phyloP scores from a whole-genome alignment of 2,113 vertebrate species.

The Pelobates fuscus region DNA sequence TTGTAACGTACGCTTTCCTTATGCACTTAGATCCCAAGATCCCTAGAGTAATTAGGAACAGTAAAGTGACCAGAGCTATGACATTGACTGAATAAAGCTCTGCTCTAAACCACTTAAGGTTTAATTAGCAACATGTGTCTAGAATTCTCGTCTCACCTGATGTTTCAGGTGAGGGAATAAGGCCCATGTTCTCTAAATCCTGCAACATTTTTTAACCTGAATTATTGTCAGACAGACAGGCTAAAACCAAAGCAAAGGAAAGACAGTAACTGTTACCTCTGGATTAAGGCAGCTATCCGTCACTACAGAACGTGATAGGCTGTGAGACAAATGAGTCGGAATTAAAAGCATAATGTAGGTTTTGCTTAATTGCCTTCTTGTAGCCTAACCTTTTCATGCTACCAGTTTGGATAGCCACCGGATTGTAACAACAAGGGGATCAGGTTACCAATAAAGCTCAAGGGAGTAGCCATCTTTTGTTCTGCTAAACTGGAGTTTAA shows the following conservation, averaged over 20 bases:
- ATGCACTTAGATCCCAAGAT: too few species aligned
- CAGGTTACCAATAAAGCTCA: not conserved
- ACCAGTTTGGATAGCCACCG: not conserved
- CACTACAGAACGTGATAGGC: not conserved
- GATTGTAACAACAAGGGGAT: not conserved
- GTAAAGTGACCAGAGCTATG: not conserved
- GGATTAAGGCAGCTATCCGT: not conserved
- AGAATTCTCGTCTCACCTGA: not conserved
- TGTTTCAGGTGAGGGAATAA: not conserved
- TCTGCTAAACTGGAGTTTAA: not conserved
- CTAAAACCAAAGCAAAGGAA: not conserved
- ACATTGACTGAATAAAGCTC: not conserved
- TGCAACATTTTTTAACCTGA: not conserved
- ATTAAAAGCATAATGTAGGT: not conserved
- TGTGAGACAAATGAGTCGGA: not conserved
- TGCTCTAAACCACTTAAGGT: not conserved
- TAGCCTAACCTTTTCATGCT: not conserved
- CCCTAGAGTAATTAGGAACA: not conserved
- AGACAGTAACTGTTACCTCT: not conserved
- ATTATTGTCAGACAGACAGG: not conserved
- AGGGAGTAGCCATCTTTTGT: not conserved
- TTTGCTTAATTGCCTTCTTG: not conserved
- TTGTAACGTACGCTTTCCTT: too few species aligned
- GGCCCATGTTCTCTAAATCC: not conserved
- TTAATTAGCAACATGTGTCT: not conserved